Evolutionary conservation across 2,113 vertebrate genomes (phyloP), one percentile per base, ranked within the genome.

Genomic region (Hiodon alosoides): DNA sequence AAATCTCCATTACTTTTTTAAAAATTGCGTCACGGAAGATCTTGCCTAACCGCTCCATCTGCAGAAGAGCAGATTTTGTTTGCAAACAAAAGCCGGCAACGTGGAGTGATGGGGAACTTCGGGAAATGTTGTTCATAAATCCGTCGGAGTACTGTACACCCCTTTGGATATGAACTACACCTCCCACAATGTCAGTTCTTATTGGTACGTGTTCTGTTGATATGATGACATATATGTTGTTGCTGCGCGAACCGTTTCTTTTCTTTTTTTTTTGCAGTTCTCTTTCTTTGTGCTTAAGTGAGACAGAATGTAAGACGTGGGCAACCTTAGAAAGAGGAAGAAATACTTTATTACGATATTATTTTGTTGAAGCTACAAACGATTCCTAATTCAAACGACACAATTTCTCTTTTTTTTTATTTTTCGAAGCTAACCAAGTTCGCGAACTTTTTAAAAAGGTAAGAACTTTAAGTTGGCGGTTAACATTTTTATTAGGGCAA

Each of bases 21-120:
- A n/a, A n/a, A 60, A 54, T 65, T 66, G 53, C 72, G 60, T 61
- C 71, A 72, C 59, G 16, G 31, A 11, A 58, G 71, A 72, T 31
- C 69, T 54, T 72, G 70, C 9, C 55, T 54, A 66, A 65, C 60
- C 14, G 31, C 64, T 67, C 64, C 46, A 9, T 62, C 11, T 48
- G 48, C 31, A 51, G 47, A 61, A 11, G 16, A 53, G 7, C 31
- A 31, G 52, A 79, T 89, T 89, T 76, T 91, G 90, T 92, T 92
- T 92, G 89, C 90, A 92, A 91, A 92, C 91, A 91, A 91, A 90
- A 55, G 77, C 67, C 58, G 79, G 84, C 83, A 90, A 91, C 90
- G 84, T 91, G 89, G 82, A 89, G 87, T 71, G 6, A 64, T 3
- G 1, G 0, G 2, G 74, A 9, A 55, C 1, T 59, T 0, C 80